Evolutionary conservation across 64 coral and sea anemone species (phyloP), one percentile per base, ranked within the genome.

Genomic region (Pocillopora verrucosa): DNA sequence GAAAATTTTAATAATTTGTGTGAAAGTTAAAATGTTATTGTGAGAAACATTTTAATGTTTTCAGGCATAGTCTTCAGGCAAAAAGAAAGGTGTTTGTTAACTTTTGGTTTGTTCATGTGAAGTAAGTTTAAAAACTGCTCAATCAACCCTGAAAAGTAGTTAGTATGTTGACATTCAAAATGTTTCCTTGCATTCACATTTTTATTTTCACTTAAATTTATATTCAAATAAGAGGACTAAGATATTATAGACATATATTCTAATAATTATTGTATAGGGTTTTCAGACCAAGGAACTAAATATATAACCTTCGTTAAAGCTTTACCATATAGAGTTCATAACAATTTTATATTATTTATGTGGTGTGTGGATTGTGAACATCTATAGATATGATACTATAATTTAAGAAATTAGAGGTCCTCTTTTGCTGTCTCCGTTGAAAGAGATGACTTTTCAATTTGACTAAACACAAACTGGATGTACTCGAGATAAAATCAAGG

Each of bases 41-140:
- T n/a, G 22, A 70, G 67, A 70, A 70, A 70, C 67, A 70, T 24
- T 70, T 70, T 11, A 70, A 70, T 70, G 67, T 70, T 69, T 70
- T 70, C 22, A 11, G 22, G 25, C 67, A 7, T 30, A 70, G 11
- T n/a, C 25, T 70, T 24, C 67, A 70, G 25, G 67, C 10, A 20
- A 24, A 70, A 10, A 24, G n/a, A 70, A 70, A 24, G 1, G 67
- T 10, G 25, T 25, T 25, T 11, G 5, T 11, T n/a, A 70, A 70
- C 67, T 24, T 51, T 51, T 51, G 41, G 41, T 7, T 51, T 3
- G 41, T 51, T 51, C 41, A 51, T 51, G 7, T 4, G 41, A 51
- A 51, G 7, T 3, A 4, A 51, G 41, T 51, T 51, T 4, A 51
- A 3, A 7, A 51, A 51, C 41, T 51, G 7, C 3, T 51, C 41